A percentile compares a stretch with the other conserved stretches of the same genome.
Conservation (phyloP, 2,797 vertebrate genomes). For the Dermochelys coriacea region DNA sequence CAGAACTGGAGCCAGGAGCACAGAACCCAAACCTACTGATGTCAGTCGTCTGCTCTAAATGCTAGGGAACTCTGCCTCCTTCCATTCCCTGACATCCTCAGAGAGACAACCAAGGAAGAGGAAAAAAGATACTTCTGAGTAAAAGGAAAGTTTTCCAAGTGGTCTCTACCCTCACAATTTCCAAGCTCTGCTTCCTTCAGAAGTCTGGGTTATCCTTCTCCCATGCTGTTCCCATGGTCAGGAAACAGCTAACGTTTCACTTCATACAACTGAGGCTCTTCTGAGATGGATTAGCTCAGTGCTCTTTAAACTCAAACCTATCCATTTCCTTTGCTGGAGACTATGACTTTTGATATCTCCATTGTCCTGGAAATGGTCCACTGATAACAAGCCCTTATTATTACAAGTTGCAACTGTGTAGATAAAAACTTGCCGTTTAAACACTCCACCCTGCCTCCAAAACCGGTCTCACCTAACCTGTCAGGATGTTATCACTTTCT, state of each 20-base stretch:
- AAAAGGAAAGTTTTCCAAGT: not conserved
- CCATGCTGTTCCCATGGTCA: not conserved
- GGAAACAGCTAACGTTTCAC: constrained; percentile 31
- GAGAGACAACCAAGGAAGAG: not conserved
- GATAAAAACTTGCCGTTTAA: constrained; percentile 22
- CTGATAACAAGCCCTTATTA: constrained; percentile 62
- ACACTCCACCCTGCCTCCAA: not conserved
- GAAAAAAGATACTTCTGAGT: not conserved
- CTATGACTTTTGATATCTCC: constrained; percentile 45
- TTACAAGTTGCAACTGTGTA: constrained; percentile 28
- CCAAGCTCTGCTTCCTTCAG: not conserved
- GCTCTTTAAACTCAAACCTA: constrained; percentile 45
- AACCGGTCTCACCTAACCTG: constrained; percentile 8
- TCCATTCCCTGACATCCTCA: not conserved
- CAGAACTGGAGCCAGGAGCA: not conserved
- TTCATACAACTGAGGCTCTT: not conserved
- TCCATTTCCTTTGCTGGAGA: constrained; percentile 48
- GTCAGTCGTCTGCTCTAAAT: not conserved
- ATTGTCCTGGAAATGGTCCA: constrained; percentile 41
- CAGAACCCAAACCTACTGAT: not conserved
- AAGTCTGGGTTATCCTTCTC: constrained; percentile 3
- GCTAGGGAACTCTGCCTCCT: not conserved
- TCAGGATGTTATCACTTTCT: constrained; percentile 35
- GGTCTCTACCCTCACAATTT: not conserved
- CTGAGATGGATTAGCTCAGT: constrained; percentile 6